These are phyloP conservation scores for Pardalotus punctatus DNA, from an alignment of 2,113 vertebrate genomes.

Conservation along the genomic window DNA sequence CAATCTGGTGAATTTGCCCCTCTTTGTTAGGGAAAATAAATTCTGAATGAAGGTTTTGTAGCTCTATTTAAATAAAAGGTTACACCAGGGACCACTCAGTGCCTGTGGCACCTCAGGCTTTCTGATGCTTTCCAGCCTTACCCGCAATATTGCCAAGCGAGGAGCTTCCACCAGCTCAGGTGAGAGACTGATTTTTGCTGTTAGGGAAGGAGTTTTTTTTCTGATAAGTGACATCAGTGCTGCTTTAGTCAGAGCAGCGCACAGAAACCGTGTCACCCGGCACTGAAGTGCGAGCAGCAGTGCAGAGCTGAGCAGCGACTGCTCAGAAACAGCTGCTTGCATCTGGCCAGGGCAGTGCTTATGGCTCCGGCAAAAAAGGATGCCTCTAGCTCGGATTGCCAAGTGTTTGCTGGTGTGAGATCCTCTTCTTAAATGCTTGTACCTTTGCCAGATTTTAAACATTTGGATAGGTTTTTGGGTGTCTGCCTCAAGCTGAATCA, in stretches of 20 bases:
- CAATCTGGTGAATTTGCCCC: background rate
- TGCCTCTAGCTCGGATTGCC: background rate
- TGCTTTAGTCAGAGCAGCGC: background rate
- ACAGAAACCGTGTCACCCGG: background rate
- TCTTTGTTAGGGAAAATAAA: background rate
- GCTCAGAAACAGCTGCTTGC: background rate
- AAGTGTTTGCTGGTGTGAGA: background rate
- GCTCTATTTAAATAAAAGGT: background rate
- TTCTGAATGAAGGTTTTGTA: background rate
- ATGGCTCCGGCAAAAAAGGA: background rate
- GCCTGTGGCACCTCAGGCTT: background rate
- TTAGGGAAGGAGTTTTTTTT: background rate
- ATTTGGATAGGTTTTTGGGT: background rate
- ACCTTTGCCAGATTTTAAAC: slow-evolving; percentile 4
- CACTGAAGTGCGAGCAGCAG: background rate
- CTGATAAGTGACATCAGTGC: background rate
- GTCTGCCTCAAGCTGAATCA: background rate
- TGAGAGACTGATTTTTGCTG: background rate
- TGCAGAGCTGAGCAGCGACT: background rate
- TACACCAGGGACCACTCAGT: background rate
- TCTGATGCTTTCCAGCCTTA: background rate
- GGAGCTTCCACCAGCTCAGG: background rate
- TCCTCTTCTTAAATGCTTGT: background rate
- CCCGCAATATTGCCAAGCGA: background rate
- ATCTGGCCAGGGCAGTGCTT: background rate